Conservation (phyloP, 2,888 invertebrate species). For the Stenoptilia bipunctidactyla region DNA sequence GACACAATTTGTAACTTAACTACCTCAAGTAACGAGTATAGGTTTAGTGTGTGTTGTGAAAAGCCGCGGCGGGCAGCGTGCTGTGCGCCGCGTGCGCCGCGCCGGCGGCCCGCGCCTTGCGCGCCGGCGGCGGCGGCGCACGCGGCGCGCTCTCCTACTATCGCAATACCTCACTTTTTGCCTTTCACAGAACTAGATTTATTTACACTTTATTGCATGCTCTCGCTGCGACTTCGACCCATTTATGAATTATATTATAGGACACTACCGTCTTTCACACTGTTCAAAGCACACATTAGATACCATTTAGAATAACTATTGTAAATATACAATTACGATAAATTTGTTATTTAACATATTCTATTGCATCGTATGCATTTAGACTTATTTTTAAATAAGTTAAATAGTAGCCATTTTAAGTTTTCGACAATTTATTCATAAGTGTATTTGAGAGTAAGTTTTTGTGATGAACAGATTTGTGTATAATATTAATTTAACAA, state of each 20-base stretch:
- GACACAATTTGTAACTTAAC: slow-evolving; percentile 56
- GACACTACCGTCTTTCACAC: slow-evolving; percentile 28
- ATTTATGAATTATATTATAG: slow-evolving; percentile 14
- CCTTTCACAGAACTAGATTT: slow-evolving; percentile 37
- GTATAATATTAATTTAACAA: slow-evolving; percentile 60
- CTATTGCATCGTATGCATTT: slow-evolving; percentile 53
- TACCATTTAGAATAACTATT: slow-evolving; percentile 48
- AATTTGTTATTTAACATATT: slow-evolving; percentile 67
- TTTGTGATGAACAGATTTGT: slow-evolving; percentile 58
- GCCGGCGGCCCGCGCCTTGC: slow-evolving; percentile 2
- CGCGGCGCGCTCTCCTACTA: neutral
- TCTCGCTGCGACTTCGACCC: slow-evolving; percentile 13
- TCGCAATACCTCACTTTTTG: slow-evolving; percentile 35
- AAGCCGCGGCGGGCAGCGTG: slow-evolving; percentile 14
- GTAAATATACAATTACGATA: slow-evolving; percentile 56
- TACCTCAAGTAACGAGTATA: slow-evolving; percentile 64
- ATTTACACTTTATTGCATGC: slow-evolving; percentile 16
- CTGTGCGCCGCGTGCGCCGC: slow-evolving; percentile 18
- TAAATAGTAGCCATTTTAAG: slow-evolving; percentile 54
- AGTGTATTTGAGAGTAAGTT: slow-evolving; percentile 14
- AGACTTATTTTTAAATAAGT: slow-evolving; percentile 62
- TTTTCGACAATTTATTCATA: slow-evolving; percentile 43
- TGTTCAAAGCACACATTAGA: slow-evolving; percentile 55
- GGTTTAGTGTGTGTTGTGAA: slow-evolving; percentile 38
- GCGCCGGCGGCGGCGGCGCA: neutral